Percentiles rank a stretch among this genome's conserved stretches.
These are phyloP conservation scores for Tyto alba DNA, from an alignment of 2,113 vertebrate genomes.

Conservation along the genomic window DNA sequence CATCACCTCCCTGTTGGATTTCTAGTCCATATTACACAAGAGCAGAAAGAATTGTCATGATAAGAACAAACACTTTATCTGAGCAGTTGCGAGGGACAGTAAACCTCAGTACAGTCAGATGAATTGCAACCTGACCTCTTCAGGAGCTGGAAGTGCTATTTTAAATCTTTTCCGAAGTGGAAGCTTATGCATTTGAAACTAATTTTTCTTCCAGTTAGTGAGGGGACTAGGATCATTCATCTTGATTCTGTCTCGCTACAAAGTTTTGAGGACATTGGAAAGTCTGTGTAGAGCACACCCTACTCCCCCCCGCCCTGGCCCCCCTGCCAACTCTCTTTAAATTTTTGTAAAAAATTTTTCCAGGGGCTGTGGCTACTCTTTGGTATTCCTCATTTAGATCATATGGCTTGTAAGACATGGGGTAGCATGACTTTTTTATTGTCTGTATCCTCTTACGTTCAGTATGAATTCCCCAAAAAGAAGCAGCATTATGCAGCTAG, in stretches of 20 bases:
- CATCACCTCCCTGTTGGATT: background rate
- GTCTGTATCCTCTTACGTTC: background rate
- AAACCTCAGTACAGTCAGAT: background rate
- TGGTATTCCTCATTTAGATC: background rate
- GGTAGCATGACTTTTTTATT: background rate
- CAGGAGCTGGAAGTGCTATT: background rate
- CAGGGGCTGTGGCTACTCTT: background rate
- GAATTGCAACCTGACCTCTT: background rate
- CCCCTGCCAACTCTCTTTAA: no score
- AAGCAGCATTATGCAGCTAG: background rate
- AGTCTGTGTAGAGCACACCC: background rate
- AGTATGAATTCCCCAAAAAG: background rate
- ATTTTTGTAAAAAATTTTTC: background rate
- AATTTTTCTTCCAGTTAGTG: background rate
- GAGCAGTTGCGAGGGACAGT: background rate
- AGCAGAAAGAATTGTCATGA: background rate
- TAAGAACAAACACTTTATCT: background rate
- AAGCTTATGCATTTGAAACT: background rate
- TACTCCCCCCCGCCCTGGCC: no score
- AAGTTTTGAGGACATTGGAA: background rate
- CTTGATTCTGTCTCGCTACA: background rate
- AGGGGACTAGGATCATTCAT: background rate
- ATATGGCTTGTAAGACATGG: background rate
- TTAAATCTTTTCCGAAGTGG: background rate
- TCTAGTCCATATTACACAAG: background rate